Conservation (phyloP, 2,888 invertebrate species). For the Notodonta dromedarius region DNA sequence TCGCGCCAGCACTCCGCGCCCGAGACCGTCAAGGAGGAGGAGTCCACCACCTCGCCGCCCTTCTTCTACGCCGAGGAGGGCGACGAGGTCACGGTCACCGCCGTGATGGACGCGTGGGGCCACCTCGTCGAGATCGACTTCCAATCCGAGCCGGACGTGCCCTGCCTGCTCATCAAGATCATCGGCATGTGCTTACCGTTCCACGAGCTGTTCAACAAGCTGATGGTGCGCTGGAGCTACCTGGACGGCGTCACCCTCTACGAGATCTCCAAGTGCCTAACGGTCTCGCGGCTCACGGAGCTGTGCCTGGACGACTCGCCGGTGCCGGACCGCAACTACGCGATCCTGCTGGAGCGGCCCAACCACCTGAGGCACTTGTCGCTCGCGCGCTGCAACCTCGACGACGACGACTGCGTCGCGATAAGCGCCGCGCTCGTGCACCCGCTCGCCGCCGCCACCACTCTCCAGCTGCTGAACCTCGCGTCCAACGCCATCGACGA, state of each 20-base stretch:
- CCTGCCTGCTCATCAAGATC: conserved; percentile 38
- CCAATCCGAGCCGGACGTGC: conserved; percentile 19
- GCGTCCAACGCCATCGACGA: conserved; percentile 36
- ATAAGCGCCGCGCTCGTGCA: conserved; percentile 32
- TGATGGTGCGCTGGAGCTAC: conserved; percentile 28
- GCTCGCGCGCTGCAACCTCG: conserved; percentile 40
- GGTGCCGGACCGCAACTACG: conserved; percentile 30
- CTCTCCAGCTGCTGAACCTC: conserved; percentile 26
- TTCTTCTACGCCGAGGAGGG: conserved; percentile 1
- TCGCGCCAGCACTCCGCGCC: conserved; percentile 8
- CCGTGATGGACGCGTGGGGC: conserved; percentile 20
- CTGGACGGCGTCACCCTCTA: conserved; percentile 27
- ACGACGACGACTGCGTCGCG: conserved; percentile 31
- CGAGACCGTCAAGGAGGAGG: not conserved
- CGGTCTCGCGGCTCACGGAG: conserved; percentile 36
- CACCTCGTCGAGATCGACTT: conserved; percentile 34
- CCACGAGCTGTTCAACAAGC: conserved; percentile 28
- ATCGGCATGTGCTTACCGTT: conserved; percentile 38
- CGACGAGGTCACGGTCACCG: conserved; percentile 11
- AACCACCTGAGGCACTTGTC: conserved; percentile 32
- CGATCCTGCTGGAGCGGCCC: conserved; percentile 29
- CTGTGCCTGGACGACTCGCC: conserved; percentile 46
- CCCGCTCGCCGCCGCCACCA: conserved; percentile 31
- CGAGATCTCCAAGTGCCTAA: conserved; percentile 32
- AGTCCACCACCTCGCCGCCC: conserved; percentile 3